phyloP scores from a whole-genome alignment of 2,797 vertebrate species.

The Poeciliopsis paucimaculata region DNA sequence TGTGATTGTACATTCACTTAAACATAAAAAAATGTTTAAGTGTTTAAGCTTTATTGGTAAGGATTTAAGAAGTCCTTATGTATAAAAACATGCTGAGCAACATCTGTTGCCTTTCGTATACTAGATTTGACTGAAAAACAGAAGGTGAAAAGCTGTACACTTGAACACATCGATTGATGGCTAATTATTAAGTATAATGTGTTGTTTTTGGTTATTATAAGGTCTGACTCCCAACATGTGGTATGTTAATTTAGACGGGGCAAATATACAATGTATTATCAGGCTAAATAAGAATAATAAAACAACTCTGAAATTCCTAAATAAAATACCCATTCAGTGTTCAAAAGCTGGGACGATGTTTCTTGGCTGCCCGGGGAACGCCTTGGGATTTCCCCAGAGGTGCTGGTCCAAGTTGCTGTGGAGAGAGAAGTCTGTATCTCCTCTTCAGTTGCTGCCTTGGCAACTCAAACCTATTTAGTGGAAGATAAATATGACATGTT shows the following conservation, averaged over 20 bases:
- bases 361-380: no score
- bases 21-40: constrained; percentile 15
- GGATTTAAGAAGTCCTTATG: constrained; percentile 37
- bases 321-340: no score
- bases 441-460: no score
- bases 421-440: no score
- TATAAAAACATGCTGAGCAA: constrained; percentile 30
- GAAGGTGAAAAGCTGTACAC: neutral
- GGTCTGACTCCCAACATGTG: neutral
- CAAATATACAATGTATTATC: neutral
- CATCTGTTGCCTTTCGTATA: constrained; percentile 53
- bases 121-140: neutral
- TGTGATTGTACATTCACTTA: neutral
- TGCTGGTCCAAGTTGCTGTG: no score
- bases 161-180: neutral
- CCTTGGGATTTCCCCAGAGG: no score
- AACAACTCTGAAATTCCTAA: no score
- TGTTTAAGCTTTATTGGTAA: constrained; percentile 32
- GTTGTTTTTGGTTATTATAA: neutral
- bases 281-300: neutral
- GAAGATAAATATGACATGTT: no score
- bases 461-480: no score
- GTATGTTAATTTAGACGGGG: neutral
- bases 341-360: no score
- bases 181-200: neutral